A percentile compares a stretch with the other conserved stretches of the same genome.
Evolutionary conservation across 1,140 invertebrate species (phyloP).

Genomic region (Drosophila lini): DNA sequence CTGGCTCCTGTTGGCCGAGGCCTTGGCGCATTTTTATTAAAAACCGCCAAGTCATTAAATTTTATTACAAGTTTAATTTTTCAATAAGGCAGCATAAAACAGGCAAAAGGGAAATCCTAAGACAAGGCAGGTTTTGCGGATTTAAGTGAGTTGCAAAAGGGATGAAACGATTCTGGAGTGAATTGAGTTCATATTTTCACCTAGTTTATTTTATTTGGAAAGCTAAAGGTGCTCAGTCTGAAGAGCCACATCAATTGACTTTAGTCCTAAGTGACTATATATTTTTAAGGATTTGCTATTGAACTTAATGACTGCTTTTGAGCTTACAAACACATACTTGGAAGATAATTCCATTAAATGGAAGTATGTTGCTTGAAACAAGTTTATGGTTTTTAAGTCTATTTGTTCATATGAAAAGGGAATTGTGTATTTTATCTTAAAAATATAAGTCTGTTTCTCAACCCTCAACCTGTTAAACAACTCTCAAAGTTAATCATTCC

Average conservation of each 20-base stretch:
- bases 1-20: slow-evolving; percentile 22
- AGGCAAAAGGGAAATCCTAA: slow-evolving; percentile 12
- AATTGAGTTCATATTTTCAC: slow-evolving; percentile 12
- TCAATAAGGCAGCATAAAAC: slow-evolving; percentile 66
- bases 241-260: neutral
- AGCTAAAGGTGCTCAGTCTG: neutral
- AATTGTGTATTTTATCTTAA: neutral
- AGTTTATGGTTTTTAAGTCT: neutral
- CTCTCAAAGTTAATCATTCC: neutral
- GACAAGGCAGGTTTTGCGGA: slow-evolving; percentile 3
- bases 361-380: neutral
- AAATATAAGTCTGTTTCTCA: too few relatives aligned
- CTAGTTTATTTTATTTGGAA: slow-evolving; percentile 13
- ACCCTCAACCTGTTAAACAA: neutral
- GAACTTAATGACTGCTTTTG: neutral
- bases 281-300: neutral
- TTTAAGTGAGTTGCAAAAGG: slow-evolving; percentile 12
- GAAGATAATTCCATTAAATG: neutral
- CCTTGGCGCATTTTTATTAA: slow-evolving; percentile 62
- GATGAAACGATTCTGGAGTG: slow-evolving; percentile 2
- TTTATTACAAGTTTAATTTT: slow-evolving; percentile 82
- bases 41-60: slow-evolving; percentile 81
- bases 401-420: too few relatives aligned
- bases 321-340: neutral
- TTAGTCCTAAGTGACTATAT: neutral